Base-by-base conservation (phyloP, 92 coral and sea anemone species). In the Phenganax stokvisi region DNA sequence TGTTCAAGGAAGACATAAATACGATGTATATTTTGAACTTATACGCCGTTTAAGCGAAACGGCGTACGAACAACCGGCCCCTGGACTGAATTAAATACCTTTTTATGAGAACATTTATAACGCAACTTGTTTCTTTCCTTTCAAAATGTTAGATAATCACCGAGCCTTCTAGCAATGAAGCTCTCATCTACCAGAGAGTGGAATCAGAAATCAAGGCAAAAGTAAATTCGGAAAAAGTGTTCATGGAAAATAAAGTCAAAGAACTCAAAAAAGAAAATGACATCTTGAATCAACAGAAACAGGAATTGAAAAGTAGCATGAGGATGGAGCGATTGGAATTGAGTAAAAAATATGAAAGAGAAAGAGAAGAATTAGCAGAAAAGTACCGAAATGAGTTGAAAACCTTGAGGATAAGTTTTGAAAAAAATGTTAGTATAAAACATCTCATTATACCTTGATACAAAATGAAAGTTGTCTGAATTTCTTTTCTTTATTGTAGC, bases 301-400 rank as follows among this genome's bases (percentile, higher is more conserved):
- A 92, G 80, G 88, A 72, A 44, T 62, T 89, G 72, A 93, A 86
- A 73, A 89, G 69, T 12, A 84, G 79, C 56, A 75, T 91, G 54
- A 81, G 85, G 52, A 72, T 60, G 31, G 87, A 83, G 77, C 87
- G 91, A 59, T 72, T 77, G 37, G 87, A 86, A 76, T 56, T 90
- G 25, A 87, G 86, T 80, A 87, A 90, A 62, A 86, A 90, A 90
- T 80, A 79, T 78, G 79, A 87, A 17, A 89, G 86, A 74, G 92
- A 87, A 61, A 92, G 87, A 29, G 91, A 87, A 57, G 92, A 96
- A 64, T 88, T 86, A 67, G 82, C 77, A 55, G 93, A 96, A 58
- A 77, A 91, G 31, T 83, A 85, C 28, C 91, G 87, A 52, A 84
- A 88, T 52, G 97, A 91, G 44, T 83, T 84, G 69, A 71, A 71